phyloP scores from a whole-genome alignment of 2,888 invertebrate species.

The Tetragnatha montana region DNA sequence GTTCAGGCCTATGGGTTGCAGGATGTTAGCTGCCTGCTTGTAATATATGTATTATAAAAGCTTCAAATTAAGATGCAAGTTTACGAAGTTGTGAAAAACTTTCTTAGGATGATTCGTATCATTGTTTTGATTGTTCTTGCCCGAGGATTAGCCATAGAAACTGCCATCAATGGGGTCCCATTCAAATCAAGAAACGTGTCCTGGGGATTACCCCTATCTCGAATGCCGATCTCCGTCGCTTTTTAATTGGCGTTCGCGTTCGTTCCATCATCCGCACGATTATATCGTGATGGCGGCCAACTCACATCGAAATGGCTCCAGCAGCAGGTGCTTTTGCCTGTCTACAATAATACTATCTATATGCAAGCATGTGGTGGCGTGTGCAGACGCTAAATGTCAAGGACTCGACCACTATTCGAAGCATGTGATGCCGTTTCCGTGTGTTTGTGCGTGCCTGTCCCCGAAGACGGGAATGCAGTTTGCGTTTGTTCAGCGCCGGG shows the following conservation, averaged over 20 bases:
- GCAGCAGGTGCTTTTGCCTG: conserved; percentile 25
- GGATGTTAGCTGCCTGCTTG: too few species aligned
- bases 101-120: too few species aligned
- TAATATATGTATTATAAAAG: too few species aligned
- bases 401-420: conserved; percentile 18
- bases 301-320: not conserved
- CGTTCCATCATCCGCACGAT: not conserved
- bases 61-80: too few species aligned
- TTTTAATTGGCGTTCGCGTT: conserved; percentile 17
- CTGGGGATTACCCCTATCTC: not conserved
- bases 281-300: conserved; percentile 14
- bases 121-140: too few species aligned
- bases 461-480: too few species aligned
- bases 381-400: conserved; percentile 50
- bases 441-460: not conserved
- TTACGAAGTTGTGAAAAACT: too few species aligned
- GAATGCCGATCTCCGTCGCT: conserved; percentile 6
- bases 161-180: too few species aligned
- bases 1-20: too few species aligned
- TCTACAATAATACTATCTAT: not conserved
- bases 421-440: conserved; percentile 17
- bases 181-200: not conserved
- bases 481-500: too few species aligned
- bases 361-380: not conserved
- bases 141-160: too few species aligned